Evolutionary conservation across 1,140 invertebrate species (phyloP).

Genomic region (Drosophila subpulchrella): DNA sequence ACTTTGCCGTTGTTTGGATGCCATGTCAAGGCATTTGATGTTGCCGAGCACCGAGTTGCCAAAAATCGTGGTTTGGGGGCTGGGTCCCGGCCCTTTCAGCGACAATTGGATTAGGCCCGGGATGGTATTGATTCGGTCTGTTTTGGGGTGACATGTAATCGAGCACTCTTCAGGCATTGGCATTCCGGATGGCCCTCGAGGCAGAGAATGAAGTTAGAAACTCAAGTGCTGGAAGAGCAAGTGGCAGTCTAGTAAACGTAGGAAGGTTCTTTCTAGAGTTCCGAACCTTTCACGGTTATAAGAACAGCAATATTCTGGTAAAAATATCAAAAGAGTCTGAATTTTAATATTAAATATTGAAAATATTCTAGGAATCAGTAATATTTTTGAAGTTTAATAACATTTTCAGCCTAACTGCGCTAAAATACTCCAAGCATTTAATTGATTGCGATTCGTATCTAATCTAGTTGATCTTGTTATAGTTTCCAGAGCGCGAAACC

Average conservation of each 20-base stretch:
- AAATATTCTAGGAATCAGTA: too few relatives aligned
- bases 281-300: too few relatives aligned
- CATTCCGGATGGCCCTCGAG: constrained; percentile 22
- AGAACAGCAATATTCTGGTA: too few relatives aligned
- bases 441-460: constrained; percentile 13
- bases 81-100: constrained; percentile 26
- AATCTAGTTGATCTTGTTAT: constrained; percentile 34
- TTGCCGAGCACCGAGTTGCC: constrained; percentile 8
- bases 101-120: constrained; percentile 55
- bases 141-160: constrained; percentile 36
- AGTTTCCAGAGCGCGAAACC: constrained; percentile 31
- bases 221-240: neutral
- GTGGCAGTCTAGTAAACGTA: too few relatives aligned
- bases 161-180: constrained; percentile 45
- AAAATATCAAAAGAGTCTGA: too few relatives aligned
- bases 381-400: too few relatives aligned
- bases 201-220: constrained; percentile 20
- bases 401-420: too few relatives aligned
- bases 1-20: neutral
- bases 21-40: constrained; percentile 54
- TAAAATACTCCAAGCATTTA: neutral
- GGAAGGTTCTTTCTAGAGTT: too few relatives aligned
- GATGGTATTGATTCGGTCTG: constrained; percentile 38
- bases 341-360: too few relatives aligned
- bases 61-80: constrained; percentile 2